Percentiles rank a stretch among this genome's conserved stretches.
Evolutionary conservation across 1,140 invertebrate genomes (phyloP).

Genomic region (Philotrypesis tridentata): DNA sequence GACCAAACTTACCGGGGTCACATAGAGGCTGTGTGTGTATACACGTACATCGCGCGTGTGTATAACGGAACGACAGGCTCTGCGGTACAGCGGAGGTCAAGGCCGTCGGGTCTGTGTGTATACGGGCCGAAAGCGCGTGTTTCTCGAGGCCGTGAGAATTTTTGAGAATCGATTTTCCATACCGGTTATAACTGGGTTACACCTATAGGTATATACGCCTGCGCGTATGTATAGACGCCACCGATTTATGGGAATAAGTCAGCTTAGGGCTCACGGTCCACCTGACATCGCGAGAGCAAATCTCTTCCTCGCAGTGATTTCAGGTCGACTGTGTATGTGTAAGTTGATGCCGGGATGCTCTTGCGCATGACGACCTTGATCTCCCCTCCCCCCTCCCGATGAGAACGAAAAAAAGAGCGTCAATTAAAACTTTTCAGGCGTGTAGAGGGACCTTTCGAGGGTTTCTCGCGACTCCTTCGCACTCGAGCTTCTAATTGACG

Average conservation of each 20-base stretch:
- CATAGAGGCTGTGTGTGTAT: neutral
- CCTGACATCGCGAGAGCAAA: too few relatives aligned
- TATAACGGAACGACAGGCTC: too few relatives aligned
- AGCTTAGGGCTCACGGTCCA: too few relatives aligned
- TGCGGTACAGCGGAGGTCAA: conserved; percentile 24
- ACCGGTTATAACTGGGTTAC: conserved; percentile 27
- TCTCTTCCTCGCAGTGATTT: too few relatives aligned
- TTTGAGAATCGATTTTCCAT: conserved; percentile 42
- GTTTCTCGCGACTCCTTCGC: neutral
- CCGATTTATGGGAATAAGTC: conserved; percentile 34
- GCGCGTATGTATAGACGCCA: neutral
- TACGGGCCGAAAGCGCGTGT: conserved; percentile 27
- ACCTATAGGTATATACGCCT: neutral
- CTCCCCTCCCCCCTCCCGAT: too few relatives aligned
- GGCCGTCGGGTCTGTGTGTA: conserved; percentile 21
- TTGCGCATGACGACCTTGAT: conserved; percentile 4
- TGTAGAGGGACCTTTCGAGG: neutral
- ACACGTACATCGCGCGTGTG: neutral
- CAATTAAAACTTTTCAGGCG: conserved; percentile 1
- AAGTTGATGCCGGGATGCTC: too few relatives aligned
- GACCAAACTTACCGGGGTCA: neutral
- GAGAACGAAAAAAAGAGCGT: neutral
- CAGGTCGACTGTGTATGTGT: too few relatives aligned
- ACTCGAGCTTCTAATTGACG: conserved; percentile 36
- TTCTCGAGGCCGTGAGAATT: conserved; percentile 30